phyloP scores from a whole-genome alignment of 2,797 vertebrate genomes.

The Sternotherus odoratus region DNA sequence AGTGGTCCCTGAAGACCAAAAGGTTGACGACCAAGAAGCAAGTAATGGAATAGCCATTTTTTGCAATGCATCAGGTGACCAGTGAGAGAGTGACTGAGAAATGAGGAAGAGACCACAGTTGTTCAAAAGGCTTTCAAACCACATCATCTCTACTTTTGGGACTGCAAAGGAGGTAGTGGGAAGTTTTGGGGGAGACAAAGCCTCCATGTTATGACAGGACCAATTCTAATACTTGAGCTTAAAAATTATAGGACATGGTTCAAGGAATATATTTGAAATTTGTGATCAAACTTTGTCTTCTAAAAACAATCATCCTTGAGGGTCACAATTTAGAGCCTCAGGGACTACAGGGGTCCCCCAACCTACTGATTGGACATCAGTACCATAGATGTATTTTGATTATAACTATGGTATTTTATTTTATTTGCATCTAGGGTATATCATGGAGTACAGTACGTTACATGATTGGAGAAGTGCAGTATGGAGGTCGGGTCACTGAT shows the following conservation, averaged over 20 bases:
- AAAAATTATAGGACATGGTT: background rate
- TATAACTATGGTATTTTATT: background rate
- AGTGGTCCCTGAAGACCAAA: too few relatives aligned
- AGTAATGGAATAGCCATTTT: background rate
- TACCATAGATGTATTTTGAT: background rate
- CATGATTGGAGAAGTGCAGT: conserved; percentile 86
- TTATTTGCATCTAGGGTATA: conserved; percentile 74
- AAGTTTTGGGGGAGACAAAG: background rate
- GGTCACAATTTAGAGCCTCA: background rate
- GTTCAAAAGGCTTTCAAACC: background rate
- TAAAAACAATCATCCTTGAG: background rate
- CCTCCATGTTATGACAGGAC: background rate
- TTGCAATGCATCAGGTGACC: background rate
- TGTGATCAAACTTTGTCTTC: background rate
- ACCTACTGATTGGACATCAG: background rate
- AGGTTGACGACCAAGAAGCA: too few relatives aligned
- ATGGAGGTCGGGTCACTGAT: conserved; percentile 83
- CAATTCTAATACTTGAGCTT: background rate
- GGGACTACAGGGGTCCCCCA: background rate
- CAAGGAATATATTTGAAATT: conserved; percentile 4
- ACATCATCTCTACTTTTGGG: background rate
- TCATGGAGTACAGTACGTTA: conserved; percentile 82
- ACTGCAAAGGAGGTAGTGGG: background rate
- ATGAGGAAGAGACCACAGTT: rapidly evolving
- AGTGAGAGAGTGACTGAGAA: background rate